Evolutionary conservation across 2,113 vertebrate genomes (phyloP), one percentile per base, ranked within the genome.

Genomic region (Lipophrys pholis): DNA sequence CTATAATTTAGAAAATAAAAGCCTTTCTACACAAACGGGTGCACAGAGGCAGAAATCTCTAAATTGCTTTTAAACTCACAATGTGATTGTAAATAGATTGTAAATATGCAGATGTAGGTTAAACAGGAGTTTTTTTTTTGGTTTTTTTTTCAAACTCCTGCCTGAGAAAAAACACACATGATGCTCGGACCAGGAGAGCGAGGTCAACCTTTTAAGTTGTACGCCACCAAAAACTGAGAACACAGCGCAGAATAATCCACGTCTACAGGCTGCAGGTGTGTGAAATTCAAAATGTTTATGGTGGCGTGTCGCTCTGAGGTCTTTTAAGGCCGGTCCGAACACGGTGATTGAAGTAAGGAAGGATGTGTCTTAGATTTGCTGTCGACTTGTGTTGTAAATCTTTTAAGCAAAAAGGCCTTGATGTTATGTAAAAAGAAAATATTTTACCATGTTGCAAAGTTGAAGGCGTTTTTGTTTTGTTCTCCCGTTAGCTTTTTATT

Each of bases 21-120:
- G 21, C 21, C 21, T 30, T 30, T 30, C 21, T 30, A 58, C 15
- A 50, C 41, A 57, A 36, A 68, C n/a, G 72, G 21, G 48, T 42
- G 51, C 14, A 52, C 40, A 50, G 5, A 40, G 39, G 61, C 49
- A 60, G 43, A 66, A 30, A 56, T 15, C 58, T 41, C 21, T 16
- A 72, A 77, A 50, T 55, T 66, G 7, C 68, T 67, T 76, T 76
- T 35, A 70, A 51, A 65, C 48, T 63, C 11, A 12, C 38, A 42
- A 38, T 75, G 52, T 71, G 50, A 73, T 62, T 92, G 86, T 89
- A 80, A 60, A 87, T 83, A 75, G 5, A 10, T 78, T 89, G 87
- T 88, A 88, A 17, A 85, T 74, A 72, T 35, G 65, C 11, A 51
- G 53, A 70, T 65, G 36, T 69, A 82, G 78, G 72, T 60, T 42